Base-by-base conservation (phyloP, 1,140 invertebrate genomes). In the Myzus persicae region DNA sequence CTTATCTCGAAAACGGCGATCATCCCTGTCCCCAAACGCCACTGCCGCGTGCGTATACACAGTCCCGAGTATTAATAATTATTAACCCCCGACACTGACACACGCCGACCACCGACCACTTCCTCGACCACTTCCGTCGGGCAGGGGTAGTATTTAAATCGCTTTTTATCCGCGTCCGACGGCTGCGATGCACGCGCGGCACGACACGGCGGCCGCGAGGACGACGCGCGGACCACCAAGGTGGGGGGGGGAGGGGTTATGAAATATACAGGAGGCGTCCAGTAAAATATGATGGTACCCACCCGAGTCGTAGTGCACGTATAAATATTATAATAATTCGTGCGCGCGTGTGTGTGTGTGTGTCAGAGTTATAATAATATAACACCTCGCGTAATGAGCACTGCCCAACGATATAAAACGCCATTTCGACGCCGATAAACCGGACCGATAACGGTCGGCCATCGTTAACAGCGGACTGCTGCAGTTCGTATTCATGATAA, bases 371-470 rank as follows among this genome's bases (percentile, higher is more conserved):
- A 1, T n/a, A 76, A n/a, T 76, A 18, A 51, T 18, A 76, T 76
- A 76, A n/a, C 59, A 36, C 59, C 59, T 67, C 2, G 5, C 20
- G n/a, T 20, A 76, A 76, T 7, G 31, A n/a, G 18, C 31, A n/a
- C 59, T 76, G 31, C 14, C 59, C 59, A n/a, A 44, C 42, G 31
- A n/a, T 18, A n/a, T 76, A 76, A 76, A 76, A 76, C 59, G 59
- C 59, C 59, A 76, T 82, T 82, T 38, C 36, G n/a, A 82, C 81
- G 38, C 81, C 81, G 81, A 82, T 82, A 82, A 40, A 82, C 81
- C 22, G 36, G 2, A 0, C 81, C 81, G 81, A 82, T 82, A 82
- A 82, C 36, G 36, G 1, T 5, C 7, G 20, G 81, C 36, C 81
- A 82, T 40, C 36, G 36, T 40, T 82, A 82, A 76, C 7, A 18